phyloP scores from a whole-genome alignment of 2,797 vertebrate species.

The Tangara arthus region DNA sequence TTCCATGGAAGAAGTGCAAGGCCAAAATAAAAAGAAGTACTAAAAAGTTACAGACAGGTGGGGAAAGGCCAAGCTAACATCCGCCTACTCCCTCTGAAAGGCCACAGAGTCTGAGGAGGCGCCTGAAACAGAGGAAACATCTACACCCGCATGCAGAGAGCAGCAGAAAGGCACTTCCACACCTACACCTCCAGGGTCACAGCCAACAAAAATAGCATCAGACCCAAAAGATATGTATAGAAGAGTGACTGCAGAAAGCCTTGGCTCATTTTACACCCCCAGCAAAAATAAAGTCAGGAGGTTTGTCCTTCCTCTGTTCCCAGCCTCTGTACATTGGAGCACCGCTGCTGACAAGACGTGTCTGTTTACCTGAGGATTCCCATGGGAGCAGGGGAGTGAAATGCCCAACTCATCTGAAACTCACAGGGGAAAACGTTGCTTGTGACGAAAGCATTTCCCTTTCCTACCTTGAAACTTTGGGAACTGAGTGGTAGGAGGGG shows the following conservation, averaged over 20 bases:
- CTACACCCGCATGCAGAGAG: background rate
- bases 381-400: background rate
- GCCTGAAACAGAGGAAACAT: background rate
- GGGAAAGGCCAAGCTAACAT: background rate
- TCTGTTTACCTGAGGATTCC: slow-evolving; percentile 8
- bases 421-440: background rate
- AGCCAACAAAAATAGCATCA: slow-evolving; percentile 47
- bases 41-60: background rate
- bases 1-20: background rate
- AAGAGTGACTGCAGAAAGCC: background rate
- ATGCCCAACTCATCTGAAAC: background rate
- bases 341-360: background rate
- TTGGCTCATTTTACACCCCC: slow-evolving; percentile 4
- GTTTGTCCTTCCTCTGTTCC: slow-evolving; percentile 8
- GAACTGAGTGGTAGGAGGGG: background rate
- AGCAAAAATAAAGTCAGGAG: slow-evolving; percentile 59
- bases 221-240: slow-evolving; percentile 50
- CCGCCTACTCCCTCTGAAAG: background rate
- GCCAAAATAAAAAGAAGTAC: slow-evolving; percentile 16
- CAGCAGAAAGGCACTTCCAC: slow-evolving; percentile 28
- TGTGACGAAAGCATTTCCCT: background rate
- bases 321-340: background rate
- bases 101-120: background rate
- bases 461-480: background rate
- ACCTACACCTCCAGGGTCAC: background rate